Percentiles rank a stretch among this genome's conserved stretches.
Conservation (phyloP, 2,888 invertebrate species). For the Euproctis similis region DNA sequence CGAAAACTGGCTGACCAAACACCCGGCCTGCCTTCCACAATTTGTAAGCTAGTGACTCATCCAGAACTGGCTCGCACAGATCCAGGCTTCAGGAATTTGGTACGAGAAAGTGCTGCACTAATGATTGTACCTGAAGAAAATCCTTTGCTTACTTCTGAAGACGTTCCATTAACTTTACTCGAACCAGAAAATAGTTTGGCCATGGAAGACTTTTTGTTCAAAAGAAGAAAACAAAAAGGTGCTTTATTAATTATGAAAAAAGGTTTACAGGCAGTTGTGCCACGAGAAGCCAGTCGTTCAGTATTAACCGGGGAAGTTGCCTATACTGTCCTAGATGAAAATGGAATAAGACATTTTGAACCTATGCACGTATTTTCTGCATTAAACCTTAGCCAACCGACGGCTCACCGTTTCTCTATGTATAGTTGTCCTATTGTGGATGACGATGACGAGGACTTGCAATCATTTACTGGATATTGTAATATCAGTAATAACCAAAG, state of each 20-base stretch:
- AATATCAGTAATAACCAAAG: conserved; percentile 66
- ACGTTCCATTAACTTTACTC: conserved; percentile 81
- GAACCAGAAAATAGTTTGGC: conserved; percentile 83
- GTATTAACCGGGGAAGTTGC: conserved; percentile 84
- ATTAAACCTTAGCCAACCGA: conserved; percentile 79
- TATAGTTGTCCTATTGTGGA: conserved; percentile 78
- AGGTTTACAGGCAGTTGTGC: conserved; percentile 84
- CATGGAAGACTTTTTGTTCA: conserved; percentile 83
- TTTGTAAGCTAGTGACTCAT: conserved; percentile 78
- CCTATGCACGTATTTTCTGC: conserved; percentile 84
- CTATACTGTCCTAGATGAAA: conserved; percentile 85
- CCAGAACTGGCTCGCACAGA: conserved; percentile 81
- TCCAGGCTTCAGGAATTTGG: conserved; percentile 80
- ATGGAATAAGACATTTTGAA: conserved; percentile 84
- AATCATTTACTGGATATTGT: conserved; percentile 63
- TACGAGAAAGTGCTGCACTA: conserved; percentile 83
- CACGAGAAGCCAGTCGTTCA: conserved; percentile 83
- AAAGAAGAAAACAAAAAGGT: conserved; percentile 72
- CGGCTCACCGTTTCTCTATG: conserved; percentile 80
- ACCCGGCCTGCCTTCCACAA: conserved; percentile 77
- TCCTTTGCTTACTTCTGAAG: conserved; percentile 78
- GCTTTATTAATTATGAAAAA: conserved; percentile 83
- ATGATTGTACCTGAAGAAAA: conserved; percentile 80
- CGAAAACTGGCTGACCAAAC: conserved; percentile 81
- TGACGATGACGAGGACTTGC: conserved; percentile 63